Percentiles rank a stretch among this genome's conserved stretches.
phyloP scores from a whole-genome alignment of 2,888 invertebrate species.

The Chorisops tibialis region DNA sequence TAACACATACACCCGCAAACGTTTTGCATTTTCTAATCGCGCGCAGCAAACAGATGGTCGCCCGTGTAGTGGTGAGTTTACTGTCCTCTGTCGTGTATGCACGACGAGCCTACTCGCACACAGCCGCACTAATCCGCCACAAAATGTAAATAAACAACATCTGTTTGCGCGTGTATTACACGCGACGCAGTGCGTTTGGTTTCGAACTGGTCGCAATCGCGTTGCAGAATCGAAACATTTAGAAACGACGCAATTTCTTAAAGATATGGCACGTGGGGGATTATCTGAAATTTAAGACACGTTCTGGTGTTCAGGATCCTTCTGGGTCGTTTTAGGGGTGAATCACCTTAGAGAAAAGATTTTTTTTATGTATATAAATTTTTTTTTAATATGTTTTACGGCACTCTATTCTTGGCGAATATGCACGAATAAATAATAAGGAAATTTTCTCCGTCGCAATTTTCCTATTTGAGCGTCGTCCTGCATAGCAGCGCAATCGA shows the following conservation, averaged over 20 bases:
- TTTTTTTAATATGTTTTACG: no score
- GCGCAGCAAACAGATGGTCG: neutral
- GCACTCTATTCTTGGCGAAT: neutral
- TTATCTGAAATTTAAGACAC: no score
- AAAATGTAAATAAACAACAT: slow-evolving; percentile 15
- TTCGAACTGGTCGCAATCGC: neutral
- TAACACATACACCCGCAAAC: neutral
- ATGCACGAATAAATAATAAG: slow-evolving; percentile 3
- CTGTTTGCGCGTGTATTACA: slow-evolving; percentile 12
- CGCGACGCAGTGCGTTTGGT: neutral
- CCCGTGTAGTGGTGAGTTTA: neutral
- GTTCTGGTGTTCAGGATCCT: neutral
- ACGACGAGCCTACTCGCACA: neutral
- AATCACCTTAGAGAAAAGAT: slow-evolving; percentile 14
- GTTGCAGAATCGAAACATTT: neutral
- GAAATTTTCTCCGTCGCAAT: slow-evolving; percentile 13
- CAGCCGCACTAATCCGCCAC: neutral
- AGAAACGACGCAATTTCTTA: slow-evolving; percentile 21
- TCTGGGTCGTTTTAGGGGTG: neutral
- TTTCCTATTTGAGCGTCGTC: no score
- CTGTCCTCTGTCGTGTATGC: neutral
- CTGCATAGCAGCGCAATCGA: no score
- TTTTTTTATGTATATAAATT: no score
- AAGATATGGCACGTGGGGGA: neutral
- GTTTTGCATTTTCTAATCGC: neutral